phyloP scores from a whole-genome alignment of 2,113 vertebrate genomes.

The Callipepla californica region DNA sequence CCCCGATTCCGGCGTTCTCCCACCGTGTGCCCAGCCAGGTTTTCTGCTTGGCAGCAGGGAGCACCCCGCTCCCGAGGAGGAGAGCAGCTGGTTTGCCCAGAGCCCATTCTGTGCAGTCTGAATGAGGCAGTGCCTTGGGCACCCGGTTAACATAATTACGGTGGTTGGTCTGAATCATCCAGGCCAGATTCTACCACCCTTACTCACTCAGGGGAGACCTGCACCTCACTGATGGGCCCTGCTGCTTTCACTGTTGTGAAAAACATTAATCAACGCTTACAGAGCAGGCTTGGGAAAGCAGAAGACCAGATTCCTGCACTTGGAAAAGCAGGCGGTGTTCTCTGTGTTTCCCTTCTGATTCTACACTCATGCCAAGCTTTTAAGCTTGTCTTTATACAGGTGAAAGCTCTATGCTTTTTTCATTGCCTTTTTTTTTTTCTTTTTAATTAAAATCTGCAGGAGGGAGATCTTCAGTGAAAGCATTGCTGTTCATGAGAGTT shows the following conservation, averaged over 20 bases:
- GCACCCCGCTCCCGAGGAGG: not conserved
- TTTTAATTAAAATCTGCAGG: not conserved
- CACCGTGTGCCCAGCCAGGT: not conserved
- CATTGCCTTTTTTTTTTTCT: too few relatives aligned
- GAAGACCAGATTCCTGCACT: not conserved
- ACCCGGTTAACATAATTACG: conserved; percentile 32
- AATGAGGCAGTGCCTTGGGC: conserved; percentile 11
- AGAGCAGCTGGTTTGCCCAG: not conserved
- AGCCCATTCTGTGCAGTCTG: not conserved
- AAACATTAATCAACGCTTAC: not conserved
- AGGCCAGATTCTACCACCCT: not conserved
- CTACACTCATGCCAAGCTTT: not conserved
- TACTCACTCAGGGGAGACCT: not conserved
- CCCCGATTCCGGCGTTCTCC: not conserved
- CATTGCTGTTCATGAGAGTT: not conserved
- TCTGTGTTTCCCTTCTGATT: not conserved
- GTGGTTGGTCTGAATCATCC: conserved; percentile 51
- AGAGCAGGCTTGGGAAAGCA: not conserved
- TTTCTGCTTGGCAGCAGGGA: not conserved
- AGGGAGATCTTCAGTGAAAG: not conserved
- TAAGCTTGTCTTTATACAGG: not conserved
- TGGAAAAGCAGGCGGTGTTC: not conserved
- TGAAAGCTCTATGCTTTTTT: not conserved
- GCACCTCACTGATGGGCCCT: not conserved
- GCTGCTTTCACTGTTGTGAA: not conserved